These are phyloP conservation scores for Felis chaus DNA, from an alignment of 2,113 vertebrate species.

Conservation along the genomic window DNA sequence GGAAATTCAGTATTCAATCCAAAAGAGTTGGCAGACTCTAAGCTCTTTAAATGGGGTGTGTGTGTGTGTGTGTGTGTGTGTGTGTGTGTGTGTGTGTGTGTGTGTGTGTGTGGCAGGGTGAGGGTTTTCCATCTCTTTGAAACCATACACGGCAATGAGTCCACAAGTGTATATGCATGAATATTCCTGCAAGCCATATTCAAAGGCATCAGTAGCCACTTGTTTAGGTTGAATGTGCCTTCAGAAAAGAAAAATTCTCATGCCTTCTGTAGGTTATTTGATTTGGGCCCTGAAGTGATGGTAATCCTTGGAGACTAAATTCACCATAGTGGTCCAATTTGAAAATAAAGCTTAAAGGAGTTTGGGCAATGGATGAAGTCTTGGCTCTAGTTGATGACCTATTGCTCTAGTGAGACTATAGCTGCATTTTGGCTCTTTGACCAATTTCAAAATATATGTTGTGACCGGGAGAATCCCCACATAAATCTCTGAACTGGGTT, in stretches of 20 bases:
- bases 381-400: background rate
- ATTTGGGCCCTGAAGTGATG: background rate
- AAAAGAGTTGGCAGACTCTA: background rate
- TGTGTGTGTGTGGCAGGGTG: background rate
- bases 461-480: background rate
- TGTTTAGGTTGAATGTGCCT: background rate
- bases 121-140: background rate
- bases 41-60: background rate
- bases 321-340: background rate
- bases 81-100: background rate
- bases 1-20: background rate
- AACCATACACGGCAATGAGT: background rate
- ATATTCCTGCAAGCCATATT: background rate
- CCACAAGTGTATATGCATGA: background rate
- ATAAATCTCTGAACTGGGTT: background rate
- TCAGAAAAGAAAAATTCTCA: background rate
- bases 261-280: background rate
- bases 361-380: background rate
- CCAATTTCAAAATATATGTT: background rate
- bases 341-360: background rate
- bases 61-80: background rate
- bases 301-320: background rate
- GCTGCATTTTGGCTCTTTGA: background rate
- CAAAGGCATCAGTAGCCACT: background rate
- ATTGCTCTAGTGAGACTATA: background rate